A percentile compares a stretch with the other conserved stretches of the same genome.
Conservation (phyloP, 1,140 invertebrate genomes). For the Cydia amplana region DNA sequence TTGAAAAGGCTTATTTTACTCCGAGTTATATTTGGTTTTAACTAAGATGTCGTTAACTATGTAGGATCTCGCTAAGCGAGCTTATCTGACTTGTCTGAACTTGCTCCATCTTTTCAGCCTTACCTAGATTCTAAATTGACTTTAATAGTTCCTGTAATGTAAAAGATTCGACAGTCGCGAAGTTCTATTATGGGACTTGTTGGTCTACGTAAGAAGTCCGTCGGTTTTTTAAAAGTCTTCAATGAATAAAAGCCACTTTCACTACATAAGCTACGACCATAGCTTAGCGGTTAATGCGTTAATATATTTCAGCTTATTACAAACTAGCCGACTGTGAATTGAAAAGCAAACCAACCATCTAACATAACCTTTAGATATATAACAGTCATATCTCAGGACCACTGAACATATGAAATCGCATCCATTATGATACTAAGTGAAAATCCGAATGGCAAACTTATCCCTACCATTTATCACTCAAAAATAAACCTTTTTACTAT, state of each 20-base stretch:
- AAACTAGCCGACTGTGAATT: no score
- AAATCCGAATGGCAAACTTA: not conserved
- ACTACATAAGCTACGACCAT: no score
- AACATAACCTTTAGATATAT: not conserved
- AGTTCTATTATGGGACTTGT: not conserved
- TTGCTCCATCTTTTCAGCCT: slow-evolving; percentile 7
- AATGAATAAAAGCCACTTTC: no score
- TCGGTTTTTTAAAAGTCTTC: not conserved
- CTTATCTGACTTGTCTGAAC: not conserved
- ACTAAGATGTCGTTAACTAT: not conserved
- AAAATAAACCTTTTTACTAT: not conserved
- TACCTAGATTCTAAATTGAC: not conserved
- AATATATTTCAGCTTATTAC: not conserved
- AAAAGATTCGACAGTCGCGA: not conserved
- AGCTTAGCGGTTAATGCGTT: not conserved
- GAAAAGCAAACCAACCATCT: not conserved
- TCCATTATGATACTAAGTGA: slow-evolving; percentile 13
- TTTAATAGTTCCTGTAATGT: slow-evolving; percentile 5
- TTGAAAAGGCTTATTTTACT: not conserved
- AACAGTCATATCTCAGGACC: slow-evolving; percentile 12
- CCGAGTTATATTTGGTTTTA: not conserved
- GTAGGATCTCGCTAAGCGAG: not conserved
- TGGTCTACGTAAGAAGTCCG: not conserved
- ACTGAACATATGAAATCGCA: slow-evolving; percentile 5
- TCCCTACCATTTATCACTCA: not conserved